phyloP scores from a whole-genome alignment of 2,113 vertebrate genomes.

The Isichthys henryi region DNA sequence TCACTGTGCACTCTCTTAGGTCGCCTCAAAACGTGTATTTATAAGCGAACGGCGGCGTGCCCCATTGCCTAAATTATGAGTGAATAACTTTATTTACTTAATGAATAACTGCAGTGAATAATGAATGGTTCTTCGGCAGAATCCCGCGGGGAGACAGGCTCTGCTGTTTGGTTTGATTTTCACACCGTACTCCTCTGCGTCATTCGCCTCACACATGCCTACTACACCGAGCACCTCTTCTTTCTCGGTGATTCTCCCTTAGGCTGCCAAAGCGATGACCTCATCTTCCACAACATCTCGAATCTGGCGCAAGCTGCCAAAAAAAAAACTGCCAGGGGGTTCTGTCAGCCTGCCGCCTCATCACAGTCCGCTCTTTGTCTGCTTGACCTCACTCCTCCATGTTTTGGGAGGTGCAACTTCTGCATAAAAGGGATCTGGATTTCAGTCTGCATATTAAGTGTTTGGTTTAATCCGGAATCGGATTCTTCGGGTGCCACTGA shows the following conservation, averaged over 20 bases:
- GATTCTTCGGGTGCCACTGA: constrained; percentile 3
- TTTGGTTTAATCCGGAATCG: neutral
- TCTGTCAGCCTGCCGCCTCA: neutral
- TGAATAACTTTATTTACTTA: constrained; percentile 53
- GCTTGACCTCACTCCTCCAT: neutral
- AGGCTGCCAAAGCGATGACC: constrained; percentile 4
- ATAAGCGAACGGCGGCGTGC: neutral
- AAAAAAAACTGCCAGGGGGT: neutral
- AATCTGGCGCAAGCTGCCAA: neutral
- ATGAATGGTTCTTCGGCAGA: constrained; percentile 41
- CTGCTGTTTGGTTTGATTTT: constrained; percentile 26
- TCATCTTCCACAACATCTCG: neutral
- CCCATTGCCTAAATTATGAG: constrained; percentile 40
- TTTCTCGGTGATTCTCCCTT: neutral
- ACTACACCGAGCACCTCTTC: neutral
- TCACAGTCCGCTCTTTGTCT: neutral
- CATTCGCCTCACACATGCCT: neutral
- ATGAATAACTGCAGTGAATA: constrained; percentile 56
- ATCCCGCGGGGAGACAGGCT: constrained; percentile 44
- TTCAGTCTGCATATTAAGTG: neutral
- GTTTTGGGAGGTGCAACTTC: neutral
- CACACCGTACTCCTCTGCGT: neutral
- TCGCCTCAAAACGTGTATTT: constrained; percentile 1
- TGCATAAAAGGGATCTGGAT: neutral
- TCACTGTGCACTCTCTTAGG: neutral